phyloP scores from a whole-genome alignment of 2,888 invertebrate species.

The Drosophila mulleri region DNA sequence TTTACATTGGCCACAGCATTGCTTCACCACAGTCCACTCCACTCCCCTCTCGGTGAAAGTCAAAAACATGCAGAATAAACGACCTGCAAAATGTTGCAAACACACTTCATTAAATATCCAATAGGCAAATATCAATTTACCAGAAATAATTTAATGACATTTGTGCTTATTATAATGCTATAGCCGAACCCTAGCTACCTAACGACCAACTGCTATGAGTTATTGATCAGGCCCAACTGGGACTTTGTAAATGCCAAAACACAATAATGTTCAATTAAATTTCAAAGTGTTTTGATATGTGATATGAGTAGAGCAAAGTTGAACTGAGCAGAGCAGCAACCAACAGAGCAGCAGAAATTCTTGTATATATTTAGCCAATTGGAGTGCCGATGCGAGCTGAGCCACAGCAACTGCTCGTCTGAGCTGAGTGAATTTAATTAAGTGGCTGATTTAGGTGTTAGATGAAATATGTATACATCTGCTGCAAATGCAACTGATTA shows the following conservation, averaged over 20 bases:
- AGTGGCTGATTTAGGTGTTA: slow-evolving; percentile 37
- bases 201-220: neutral
- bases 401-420: slow-evolving; percentile 1
- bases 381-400: neutral
- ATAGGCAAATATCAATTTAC: slow-evolving; percentile 56
- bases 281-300: slow-evolving; percentile 45
- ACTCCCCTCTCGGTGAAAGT: neutral
- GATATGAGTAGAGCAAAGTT: slow-evolving; percentile 16
- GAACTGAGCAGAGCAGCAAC: neutral
- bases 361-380: slow-evolving; percentile 12
- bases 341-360: slow-evolving; percentile 3
- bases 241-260: slow-evolving; percentile 19
- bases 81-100: slow-evolving; percentile 34
- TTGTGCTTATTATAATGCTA: slow-evolving; percentile 47
- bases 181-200: neutral
- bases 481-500: slow-evolving; percentile 26
- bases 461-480: slow-evolving; percentile 8
- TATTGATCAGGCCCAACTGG: slow-evolving; percentile 28
- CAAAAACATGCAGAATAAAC: slow-evolving; percentile 27
- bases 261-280: slow-evolving; percentile 55
- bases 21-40: neutral
- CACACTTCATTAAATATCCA: slow-evolving; percentile 58
- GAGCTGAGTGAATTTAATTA: slow-evolving; percentile 35
- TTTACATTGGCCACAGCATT: slow-evolving; percentile 14
- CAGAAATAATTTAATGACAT: slow-evolving; percentile 61